Conservation (phyloP, 2,888 invertebrate species). For the Daptonema setosum region DNA sequence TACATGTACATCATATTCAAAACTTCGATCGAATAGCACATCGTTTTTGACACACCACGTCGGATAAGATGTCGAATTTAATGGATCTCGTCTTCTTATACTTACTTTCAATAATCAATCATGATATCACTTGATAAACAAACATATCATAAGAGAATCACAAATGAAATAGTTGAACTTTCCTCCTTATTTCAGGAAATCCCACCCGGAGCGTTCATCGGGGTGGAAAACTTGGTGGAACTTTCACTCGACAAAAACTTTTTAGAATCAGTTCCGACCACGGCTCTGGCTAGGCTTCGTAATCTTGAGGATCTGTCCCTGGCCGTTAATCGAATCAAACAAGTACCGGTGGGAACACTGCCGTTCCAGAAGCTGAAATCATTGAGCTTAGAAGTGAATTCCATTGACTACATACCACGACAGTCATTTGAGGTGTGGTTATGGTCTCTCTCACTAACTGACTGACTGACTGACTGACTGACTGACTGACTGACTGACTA, state of each 20-base stretch:
- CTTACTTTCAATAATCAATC: too few relatives aligned
- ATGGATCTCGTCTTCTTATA: too few relatives aligned
- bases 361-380: slow-evolving; percentile 20
- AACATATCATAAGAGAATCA: background rate
- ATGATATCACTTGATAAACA: background rate
- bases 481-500: too few relatives aligned
- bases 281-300: slow-evolving; percentile 14
- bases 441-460: too few relatives aligned
- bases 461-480: too few relatives aligned
- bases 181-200: background rate
- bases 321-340: slow-evolving; percentile 1
- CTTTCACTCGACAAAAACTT: slow-evolving; percentile 20
- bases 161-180: background rate
- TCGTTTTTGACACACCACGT: too few relatives aligned
- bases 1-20: too few relatives aligned
- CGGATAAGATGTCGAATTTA: too few relatives aligned
- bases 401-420: slow-evolving; percentile 9
- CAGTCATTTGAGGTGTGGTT: background rate
- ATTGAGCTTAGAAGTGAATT: slow-evolving; percentile 22
- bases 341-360: slow-evolving; percentile 7
- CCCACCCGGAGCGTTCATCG: slow-evolving; percentile 5
- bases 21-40: too few relatives aligned
- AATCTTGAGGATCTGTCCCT: slow-evolving; percentile 19
- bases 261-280: slow-evolving; percentile 15
- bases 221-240: slow-evolving; percentile 15